A percentile compares a stretch with the other conserved stretches of the same genome.
Evolutionary conservation across 2,797 vertebrate genomes (phyloP).

Genomic region (Acanthurus leucopareius): DNA sequence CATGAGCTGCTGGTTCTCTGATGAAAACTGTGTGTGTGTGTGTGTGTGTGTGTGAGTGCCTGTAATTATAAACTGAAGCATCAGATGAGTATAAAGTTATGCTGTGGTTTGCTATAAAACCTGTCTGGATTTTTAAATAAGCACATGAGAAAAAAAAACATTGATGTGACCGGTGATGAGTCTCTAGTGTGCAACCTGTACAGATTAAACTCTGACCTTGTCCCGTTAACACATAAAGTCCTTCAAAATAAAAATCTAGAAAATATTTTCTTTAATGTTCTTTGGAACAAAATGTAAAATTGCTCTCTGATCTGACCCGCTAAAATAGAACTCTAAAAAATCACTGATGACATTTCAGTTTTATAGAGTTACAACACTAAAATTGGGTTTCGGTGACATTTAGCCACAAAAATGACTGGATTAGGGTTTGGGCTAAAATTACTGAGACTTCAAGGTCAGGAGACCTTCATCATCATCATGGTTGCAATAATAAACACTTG

Average conservation of each 20-base stretch:
- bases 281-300: no score
- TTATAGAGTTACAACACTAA: background rate
- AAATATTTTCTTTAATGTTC: no score
- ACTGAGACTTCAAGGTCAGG: background rate
- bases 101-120: constrained; percentile 2
- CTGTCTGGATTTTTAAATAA: constrained; percentile 20
- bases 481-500: background rate
- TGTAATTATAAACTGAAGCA: constrained; percentile 11
- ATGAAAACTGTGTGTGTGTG: constrained; percentile 13
- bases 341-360: background rate
- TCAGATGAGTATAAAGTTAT: background rate
- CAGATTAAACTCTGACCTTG: no score
- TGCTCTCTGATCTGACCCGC: no score
- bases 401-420: background rate
- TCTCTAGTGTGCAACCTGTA: no score
- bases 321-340: no score
- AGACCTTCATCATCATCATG: background rate
- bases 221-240: no score
- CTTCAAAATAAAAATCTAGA: no score
- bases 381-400: background rate
- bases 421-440: background rate
- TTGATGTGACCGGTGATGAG: background rate
- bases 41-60: constrained; percentile 3
- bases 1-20: background rate
- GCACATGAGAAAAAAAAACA: background rate